These are phyloP conservation scores for Merops nubicus DNA, from an alignment of 2,113 vertebrate genomes.

Conservation along the genomic window DNA sequence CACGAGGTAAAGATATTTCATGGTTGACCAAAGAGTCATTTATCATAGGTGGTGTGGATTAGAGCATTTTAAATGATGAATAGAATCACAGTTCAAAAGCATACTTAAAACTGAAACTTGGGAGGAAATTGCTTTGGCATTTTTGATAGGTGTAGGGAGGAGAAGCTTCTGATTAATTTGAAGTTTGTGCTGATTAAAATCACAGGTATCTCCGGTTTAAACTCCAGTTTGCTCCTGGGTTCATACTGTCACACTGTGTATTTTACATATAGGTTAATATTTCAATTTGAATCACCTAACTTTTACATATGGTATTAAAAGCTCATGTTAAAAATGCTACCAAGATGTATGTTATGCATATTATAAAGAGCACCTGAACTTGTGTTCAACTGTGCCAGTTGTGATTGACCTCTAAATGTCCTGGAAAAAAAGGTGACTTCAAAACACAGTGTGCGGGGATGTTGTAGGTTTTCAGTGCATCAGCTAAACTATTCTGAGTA, in stretches of 20 bases:
- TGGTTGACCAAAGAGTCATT: neutral
- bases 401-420: neutral
- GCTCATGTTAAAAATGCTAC: fast-evolving
- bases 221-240: neutral
- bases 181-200: neutral
- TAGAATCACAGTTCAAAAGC: neutral
- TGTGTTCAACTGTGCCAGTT: no score
- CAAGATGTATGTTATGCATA: fast-evolving
- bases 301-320: neutral
- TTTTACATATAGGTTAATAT: neutral
- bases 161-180: neutral
- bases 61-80: neutral
- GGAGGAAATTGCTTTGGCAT: neutral
- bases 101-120: neutral
- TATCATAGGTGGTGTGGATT: neutral
- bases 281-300: neutral
- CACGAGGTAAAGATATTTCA: neutral
- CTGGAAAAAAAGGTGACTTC: neutral
- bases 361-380: neutral
- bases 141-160: neutral
- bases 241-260: neutral
- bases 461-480: no score
- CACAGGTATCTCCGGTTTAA: neutral
- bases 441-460: fast-evolving
- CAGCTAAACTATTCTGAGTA: fast-evolving